Base-by-base conservation (phyloP, 1,140 invertebrate species). In the Propsilocerus akamusi region DNA sequence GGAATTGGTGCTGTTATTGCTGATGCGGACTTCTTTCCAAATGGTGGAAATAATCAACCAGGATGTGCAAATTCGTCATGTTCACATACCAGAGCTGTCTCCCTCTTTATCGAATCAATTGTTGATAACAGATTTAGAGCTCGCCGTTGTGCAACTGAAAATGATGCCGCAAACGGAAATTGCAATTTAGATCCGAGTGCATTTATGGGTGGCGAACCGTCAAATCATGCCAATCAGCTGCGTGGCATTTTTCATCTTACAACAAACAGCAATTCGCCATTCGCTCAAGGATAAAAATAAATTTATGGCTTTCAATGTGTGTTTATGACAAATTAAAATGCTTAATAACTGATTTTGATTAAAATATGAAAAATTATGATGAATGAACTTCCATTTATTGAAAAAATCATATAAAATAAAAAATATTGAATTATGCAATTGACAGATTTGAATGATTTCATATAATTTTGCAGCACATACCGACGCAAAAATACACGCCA, bases 11-110 rank as follows among this genome's bases (percentile, higher is more conserved):
- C 10, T 52, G 63, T 65, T n/a, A 54, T 70, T 2, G 72, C 72
- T 32, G 61, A 67, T 51, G 62, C 64, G 20, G 71, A 72, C 34
- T 75, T 74, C 56, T 74, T 69, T 52, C 70, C 71, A 8, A 73
- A 74, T 49, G 63, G 67, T 10, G 72, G 72, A 6, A 53, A 52
- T 5, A 26, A 11, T 4, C 76, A 78, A 53, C 73, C 73, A 2
- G 76, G 75, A 5, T 77, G 75, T 49, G 57, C 57, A 28, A 4
- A 24, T 63, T n/a, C 57, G 47, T 55, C 67, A 14, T 73, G 71
- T 53, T 59, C 69, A 25, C 72, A 73, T 52, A 56, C 58, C 52
- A 61, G 70, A 7, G 52, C 62, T n/a, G 65, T 65, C 20, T 2
- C 32, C n/a, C 65, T 60, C 26, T 69, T 57, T 47, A 59, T 58